Evolutionary conservation across 2,113 vertebrate genomes (phyloP).

Genomic region (Panurus biarmicus): DNA sequence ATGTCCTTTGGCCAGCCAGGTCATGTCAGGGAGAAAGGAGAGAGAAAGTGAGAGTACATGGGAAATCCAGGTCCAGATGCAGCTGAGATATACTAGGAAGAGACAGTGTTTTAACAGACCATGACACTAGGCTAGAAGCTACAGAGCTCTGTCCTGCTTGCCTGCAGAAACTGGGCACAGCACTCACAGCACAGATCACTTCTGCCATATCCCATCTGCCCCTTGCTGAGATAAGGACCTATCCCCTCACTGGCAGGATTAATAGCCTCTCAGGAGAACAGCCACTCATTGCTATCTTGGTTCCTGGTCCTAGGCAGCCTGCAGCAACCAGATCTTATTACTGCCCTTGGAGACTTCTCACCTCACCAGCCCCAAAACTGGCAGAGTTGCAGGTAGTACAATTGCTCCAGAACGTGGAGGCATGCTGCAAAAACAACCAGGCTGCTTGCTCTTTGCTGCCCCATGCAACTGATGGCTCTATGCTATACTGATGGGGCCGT

Average conservation of each 20-base stretch:
- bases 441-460: background rate
- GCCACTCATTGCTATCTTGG: background rate
- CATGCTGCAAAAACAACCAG: background rate
- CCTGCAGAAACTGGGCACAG: background rate
- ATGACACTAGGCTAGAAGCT: background rate
- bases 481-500: background rate
- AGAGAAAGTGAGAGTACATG: background rate
- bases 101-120: background rate
- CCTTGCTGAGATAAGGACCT: background rate
- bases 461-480: background rate
- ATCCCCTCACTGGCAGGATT: background rate
- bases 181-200: background rate
- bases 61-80: background rate
- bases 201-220: background rate
- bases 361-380: background rate
- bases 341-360: background rate
- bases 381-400: background rate
- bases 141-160: background rate
- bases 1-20: slow-evolving; percentile 68
- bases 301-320: background rate
- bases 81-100: background rate
- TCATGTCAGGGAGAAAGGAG: background rate
- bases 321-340: background rate
- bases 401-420: background rate
- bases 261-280: background rate